Evolutionary conservation across 2,888 invertebrate genomes (phyloP).

Genomic region (Parnassius orleans): DNA sequence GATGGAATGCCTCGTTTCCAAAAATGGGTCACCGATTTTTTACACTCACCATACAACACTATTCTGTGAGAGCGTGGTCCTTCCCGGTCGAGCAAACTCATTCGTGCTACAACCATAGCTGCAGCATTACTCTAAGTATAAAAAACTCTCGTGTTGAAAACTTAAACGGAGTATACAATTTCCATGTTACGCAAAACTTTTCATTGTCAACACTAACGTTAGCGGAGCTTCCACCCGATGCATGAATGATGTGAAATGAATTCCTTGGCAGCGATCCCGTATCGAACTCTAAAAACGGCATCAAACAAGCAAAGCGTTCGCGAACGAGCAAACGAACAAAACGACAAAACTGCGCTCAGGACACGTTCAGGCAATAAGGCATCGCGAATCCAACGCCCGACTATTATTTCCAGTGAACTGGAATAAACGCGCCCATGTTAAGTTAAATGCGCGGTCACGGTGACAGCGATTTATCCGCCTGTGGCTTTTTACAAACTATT

Average conservation of each 20-base stretch:
- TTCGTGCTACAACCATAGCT: too few species aligned
- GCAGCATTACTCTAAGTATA: too few species aligned
- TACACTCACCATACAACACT: too few species aligned
- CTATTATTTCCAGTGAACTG: conserved; percentile 65
- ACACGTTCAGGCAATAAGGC: conserved; percentile 53
- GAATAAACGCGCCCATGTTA: conserved; percentile 44
- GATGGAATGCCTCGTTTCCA: too few species aligned
- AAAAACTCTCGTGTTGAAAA: too few species aligned
- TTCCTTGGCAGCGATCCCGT: conserved; percentile 12
- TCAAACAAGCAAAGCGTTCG: conserved; percentile 11
- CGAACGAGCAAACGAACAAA: conserved; percentile 15
- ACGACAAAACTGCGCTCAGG: conserved; percentile 15
- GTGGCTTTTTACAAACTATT: too few species aligned
- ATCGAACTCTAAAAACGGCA: conserved; percentile 8
- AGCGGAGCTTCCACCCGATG: neutral
- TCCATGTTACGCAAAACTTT: too few species aligned
- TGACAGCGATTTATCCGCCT: conserved; percentile 19
- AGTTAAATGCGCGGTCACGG: conserved; percentile 35
- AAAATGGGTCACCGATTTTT: too few species aligned
- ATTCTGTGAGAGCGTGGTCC: too few species aligned
- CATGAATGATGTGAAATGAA: conserved; percentile 3
- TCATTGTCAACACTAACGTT: too few species aligned
- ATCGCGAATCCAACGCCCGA: conserved; percentile 36
- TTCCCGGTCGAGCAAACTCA: too few species aligned
- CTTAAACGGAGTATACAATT: too few species aligned